phyloP scores from a whole-genome alignment of 2,888 invertebrate species.

The Pandemis cinnamomeana region DNA sequence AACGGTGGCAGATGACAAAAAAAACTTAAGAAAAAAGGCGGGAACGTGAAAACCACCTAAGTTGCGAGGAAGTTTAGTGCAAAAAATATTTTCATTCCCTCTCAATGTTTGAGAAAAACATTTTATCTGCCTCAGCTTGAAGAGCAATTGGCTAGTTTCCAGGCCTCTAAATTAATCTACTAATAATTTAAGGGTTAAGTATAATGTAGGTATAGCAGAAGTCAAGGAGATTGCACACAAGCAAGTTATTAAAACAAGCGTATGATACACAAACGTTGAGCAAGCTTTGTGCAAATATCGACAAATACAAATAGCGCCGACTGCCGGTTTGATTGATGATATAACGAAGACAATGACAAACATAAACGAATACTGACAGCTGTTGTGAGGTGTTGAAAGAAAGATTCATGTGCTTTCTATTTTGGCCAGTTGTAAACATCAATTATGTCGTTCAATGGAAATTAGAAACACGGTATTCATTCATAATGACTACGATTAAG shows the following conservation, averaged over 20 bases:
- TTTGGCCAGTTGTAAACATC: not conserved
- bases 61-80: too few relatives aligned
- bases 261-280: slow-evolving; percentile 28
- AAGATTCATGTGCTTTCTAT: slow-evolving; percentile 12
- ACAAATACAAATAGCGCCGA: slow-evolving; percentile 14
- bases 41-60: too few relatives aligned
- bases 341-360: slow-evolving; percentile 14
- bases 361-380: slow-evolving; percentile 22
- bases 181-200: not conserved
- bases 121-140: too few relatives aligned
- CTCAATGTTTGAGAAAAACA: too few relatives aligned
- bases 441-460: not conserved
- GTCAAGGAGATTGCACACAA: slow-evolving; percentile 16
- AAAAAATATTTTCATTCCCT: too few relatives aligned
- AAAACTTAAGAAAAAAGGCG: too few relatives aligned
- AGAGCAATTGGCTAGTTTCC: too few relatives aligned
- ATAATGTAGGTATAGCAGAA: not conserved
- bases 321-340: slow-evolving; percentile 24
- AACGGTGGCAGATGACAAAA: too few relatives aligned
- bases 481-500: not conserved
- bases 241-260: slow-evolving; percentile 16
- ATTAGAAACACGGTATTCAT: not conserved
- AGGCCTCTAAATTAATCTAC: too few relatives aligned
- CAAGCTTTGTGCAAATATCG: slow-evolving; percentile 1
- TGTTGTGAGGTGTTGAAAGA: not conserved